Conservation (phyloP, 1,140 invertebrate species). For the Homarus americanus region DNA sequence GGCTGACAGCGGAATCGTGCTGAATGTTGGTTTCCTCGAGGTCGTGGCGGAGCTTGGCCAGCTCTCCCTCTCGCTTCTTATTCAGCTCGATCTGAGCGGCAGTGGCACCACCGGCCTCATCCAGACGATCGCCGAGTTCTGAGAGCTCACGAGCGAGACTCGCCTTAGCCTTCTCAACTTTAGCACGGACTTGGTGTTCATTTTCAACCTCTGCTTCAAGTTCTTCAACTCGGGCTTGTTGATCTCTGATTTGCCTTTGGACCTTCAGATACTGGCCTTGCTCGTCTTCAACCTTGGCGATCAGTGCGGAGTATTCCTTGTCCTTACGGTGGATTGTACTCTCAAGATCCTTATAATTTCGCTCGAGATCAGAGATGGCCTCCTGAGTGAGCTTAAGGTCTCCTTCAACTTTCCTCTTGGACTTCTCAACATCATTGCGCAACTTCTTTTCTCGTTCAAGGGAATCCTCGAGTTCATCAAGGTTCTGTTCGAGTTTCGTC, state of each 20-base stretch:
- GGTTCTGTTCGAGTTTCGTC: constrained; percentile 97
- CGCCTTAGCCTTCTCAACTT: constrained; percentile 77
- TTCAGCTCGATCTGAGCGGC: constrained; percentile 99
- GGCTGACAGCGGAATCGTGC: constrained; percentile 96
- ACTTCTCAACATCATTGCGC: constrained; percentile 97
- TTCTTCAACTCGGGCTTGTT: constrained; percentile 79
- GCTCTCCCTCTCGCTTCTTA: constrained; percentile 99
- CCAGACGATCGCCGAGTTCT: constrained; percentile 83
- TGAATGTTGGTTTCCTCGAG: constrained; percentile 87
- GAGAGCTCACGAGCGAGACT: constrained; percentile 26
- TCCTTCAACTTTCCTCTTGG: constrained; percentile 97
- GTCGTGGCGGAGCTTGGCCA: constrained; percentile 93
- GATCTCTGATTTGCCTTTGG: constrained; percentile 84
- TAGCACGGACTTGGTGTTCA: constrained; percentile 77
- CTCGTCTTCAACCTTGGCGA: constrained; percentile 82
- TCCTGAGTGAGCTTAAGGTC: constrained; percentile 99
- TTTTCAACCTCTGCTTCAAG: constrained; percentile 56
- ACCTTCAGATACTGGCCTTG: constrained; percentile 81
- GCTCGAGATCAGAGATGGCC: constrained; percentile 81
- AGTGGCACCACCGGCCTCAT: constrained; percentile 99
- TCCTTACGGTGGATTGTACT: constrained; percentile 96
- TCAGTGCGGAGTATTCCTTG: constrained; percentile 94
- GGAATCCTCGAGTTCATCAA: constrained; percentile 98
- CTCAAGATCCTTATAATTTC: constrained; percentile 83
- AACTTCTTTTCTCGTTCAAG: constrained; percentile 99